A percentile compares a stretch with the other conserved stretches of the same genome.
Evolutionary conservation across 2,113 vertebrate species (phyloP).

Genomic region (Ptyas mucosa): DNA sequence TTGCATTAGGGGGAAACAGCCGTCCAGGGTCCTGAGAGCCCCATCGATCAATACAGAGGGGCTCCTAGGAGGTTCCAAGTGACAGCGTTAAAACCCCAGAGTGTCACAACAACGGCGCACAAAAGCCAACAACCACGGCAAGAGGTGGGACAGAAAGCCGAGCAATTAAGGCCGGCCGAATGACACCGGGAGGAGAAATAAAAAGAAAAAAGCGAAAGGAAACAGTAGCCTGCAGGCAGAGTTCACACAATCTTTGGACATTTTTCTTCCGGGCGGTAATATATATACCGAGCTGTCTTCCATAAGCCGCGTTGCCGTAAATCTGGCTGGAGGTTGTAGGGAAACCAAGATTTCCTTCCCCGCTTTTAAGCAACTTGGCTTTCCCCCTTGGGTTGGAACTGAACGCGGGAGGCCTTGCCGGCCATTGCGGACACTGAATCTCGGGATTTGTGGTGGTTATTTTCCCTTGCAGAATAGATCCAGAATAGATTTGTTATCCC

Average conservation of each 20-base stretch:
- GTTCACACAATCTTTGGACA: constrained; percentile 14
- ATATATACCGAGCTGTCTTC: constrained; percentile 34
- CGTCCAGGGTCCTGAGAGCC: constrained; percentile 54
- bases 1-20: constrained; percentile 50
- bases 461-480: not conserved
- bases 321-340: constrained; percentile 26
- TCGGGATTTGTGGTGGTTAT: not conserved
- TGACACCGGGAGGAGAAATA: constrained; percentile 64
- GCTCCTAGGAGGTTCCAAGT: constrained; percentile 52
- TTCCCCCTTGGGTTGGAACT: not conserved
- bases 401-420: too few species aligned
- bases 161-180: constrained; percentile 59
- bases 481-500: too few species aligned
- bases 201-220: constrained; percentile 50
- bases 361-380: too few species aligned
- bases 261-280: not conserved
- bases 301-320: constrained; percentile 8
- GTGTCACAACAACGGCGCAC: constrained; percentile 53
- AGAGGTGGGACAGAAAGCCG: constrained; percentile 48
- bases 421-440: not conserved
- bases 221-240: constrained; percentile 20
- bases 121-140: constrained; percentile 39
- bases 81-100: constrained; percentile 64
- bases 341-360: not conserved
- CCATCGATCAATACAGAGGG: constrained; percentile 61